Percentiles rank a stretch among this genome's conserved stretches.
These are phyloP conservation scores for Siphonodentalium dalli DNA, from an alignment of 2,888 invertebrate species.

Conservation along the genomic window DNA sequence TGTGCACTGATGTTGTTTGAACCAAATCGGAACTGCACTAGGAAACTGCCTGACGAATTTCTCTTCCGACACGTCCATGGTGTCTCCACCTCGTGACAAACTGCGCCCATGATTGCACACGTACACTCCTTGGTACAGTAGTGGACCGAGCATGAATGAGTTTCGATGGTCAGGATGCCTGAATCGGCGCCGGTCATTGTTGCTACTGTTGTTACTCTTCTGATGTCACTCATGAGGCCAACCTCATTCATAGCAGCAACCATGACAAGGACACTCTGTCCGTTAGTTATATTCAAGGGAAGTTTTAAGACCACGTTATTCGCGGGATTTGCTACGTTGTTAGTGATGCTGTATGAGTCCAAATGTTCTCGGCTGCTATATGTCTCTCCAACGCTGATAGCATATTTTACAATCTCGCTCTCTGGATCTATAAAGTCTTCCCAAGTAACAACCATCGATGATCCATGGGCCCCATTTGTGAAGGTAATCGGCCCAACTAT, in stretches of 20 bases:
- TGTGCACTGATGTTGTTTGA: too few species aligned
- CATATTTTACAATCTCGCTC: background rate
- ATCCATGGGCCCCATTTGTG: too few species aligned
- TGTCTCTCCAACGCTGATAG: background rate
- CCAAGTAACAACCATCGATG: background rate
- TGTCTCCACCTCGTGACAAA: background rate
- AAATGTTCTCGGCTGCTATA: too few species aligned
- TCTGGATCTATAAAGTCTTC: constrained; percentile 3
- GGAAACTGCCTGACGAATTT: background rate
- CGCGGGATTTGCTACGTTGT: too few species aligned
- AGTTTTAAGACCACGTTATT: background rate
- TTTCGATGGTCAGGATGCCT: constrained; percentile 6
- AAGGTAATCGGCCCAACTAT: too few species aligned
- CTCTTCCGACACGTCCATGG: too few species aligned
- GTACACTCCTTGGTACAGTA: too few species aligned
- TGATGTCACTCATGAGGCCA: background rate
- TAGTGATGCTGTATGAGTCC: background rate
- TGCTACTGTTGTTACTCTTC: constrained; percentile 3
- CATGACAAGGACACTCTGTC: background rate
- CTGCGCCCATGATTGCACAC: too few species aligned
- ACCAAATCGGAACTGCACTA: too few species aligned
- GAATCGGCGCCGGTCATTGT: background rate
- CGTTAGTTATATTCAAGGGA: background rate
- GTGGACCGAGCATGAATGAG: too few species aligned
- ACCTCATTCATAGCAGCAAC: constrained; percentile 1